Percentiles rank a stretch among this genome's conserved stretches.
phyloP scores from a whole-genome alignment of 1,140 invertebrate genomes.

The Drosophila rhopaloa region DNA sequence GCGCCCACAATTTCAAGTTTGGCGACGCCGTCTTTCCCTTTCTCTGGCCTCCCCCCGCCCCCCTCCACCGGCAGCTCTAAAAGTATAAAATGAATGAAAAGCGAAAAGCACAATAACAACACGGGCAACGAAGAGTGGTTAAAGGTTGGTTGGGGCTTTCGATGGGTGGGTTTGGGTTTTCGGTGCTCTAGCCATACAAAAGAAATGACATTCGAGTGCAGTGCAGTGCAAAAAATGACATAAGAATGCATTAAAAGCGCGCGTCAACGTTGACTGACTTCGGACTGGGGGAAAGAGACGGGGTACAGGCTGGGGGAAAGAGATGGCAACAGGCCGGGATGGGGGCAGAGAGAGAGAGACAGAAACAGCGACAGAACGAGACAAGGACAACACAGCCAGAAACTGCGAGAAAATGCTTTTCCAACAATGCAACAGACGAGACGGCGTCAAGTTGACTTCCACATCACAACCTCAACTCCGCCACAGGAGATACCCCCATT shows the following conservation, averaged over 20 bases:
- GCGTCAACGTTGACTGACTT: conserved; percentile 81
- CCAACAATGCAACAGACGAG: conserved; percentile 75
- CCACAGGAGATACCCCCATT: conserved; percentile 15
- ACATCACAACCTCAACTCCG: conserved; percentile 42
- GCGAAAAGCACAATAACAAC: conserved; percentile 65
- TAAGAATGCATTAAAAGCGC: conserved; percentile 82
- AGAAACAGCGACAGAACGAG: conserved; percentile 3
- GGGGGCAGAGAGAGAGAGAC: not conserved
- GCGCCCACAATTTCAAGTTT: conserved; percentile 81
- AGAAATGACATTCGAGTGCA: conserved; percentile 80
- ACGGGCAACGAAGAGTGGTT: conserved; percentile 46
- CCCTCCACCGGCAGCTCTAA: conserved; percentile 31
- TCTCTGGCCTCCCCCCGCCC: not conserved
- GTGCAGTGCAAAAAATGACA: conserved; percentile 78
- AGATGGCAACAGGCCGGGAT: conserved; percentile 6
- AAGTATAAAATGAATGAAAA: conserved; percentile 78
- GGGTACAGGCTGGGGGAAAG: not conserved
- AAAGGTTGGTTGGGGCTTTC: conserved; percentile 36
- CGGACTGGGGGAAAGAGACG: conserved; percentile 25
- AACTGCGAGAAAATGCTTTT: conserved; percentile 68
- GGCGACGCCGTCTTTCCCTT: conserved; percentile 32
- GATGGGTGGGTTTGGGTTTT: conserved; percentile 10
- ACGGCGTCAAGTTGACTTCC: conserved; percentile 78
- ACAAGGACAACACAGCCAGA: conserved; percentile 18
- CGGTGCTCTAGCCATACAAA: conserved; percentile 47